Percentiles rank a stretch among this genome's conserved stretches.
phyloP scores from a whole-genome alignment of 2,888 invertebrate genomes.

The Hydrotaea diabolus region DNA sequence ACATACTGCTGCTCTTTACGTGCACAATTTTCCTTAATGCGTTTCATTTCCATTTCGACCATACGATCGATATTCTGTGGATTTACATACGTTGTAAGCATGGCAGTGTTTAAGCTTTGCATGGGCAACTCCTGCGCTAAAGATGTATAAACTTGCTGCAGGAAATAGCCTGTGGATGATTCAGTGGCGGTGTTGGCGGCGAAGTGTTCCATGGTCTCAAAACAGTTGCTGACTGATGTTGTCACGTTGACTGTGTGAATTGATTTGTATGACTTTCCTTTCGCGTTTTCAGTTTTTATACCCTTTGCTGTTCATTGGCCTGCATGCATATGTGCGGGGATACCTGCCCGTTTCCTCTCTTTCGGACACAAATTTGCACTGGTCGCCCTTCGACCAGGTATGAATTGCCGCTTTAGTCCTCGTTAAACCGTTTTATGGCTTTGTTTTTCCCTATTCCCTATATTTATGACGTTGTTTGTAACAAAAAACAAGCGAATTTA shows the following conservation, averaged over 20 bases:
- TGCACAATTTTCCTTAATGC: slow-evolving; percentile 70
- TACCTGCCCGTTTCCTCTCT: slow-evolving; percentile 30
- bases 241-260: neutral
- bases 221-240: neutral
- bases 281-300: slow-evolving; percentile 20
- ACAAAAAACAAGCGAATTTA: neutral
- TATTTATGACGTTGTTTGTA: slow-evolving; percentile 44
- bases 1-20: slow-evolving; percentile 74
- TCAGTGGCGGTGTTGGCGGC: neutral
- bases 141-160: slow-evolving; percentile 5
- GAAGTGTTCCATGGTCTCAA: neutral
- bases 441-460: slow-evolving; percentile 25
- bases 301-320: neutral
- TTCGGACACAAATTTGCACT: neutral
- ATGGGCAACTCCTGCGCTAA: slow-evolving; percentile 17
- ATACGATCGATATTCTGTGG: slow-evolving; percentile 69
- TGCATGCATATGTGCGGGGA: neutral
- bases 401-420: neutral
- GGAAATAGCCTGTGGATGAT: neutral
- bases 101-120: neutral
- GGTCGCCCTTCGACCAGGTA: neutral
- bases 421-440: neutral
- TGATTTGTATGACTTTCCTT: slow-evolving; percentile 6
- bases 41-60: slow-evolving; percentile 72
- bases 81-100: neutral